phyloP scores from a whole-genome alignment of 2,797 vertebrate species.

The Lutjanus argentimaculatus region DNA sequence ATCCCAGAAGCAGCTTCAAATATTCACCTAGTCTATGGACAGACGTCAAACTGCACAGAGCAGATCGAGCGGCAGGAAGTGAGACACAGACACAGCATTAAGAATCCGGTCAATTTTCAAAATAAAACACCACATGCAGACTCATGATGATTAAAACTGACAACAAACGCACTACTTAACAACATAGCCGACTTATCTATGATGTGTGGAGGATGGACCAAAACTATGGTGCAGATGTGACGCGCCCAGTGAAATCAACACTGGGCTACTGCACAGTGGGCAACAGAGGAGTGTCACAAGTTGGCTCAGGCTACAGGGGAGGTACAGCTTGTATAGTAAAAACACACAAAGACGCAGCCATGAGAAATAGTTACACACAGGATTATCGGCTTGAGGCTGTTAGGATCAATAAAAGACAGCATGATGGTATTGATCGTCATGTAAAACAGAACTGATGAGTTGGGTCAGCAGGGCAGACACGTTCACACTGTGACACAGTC shows the following conservation, averaged over 20 bases:
- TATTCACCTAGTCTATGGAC: too few species aligned
- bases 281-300: neutral
- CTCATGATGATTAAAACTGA: too few species aligned
- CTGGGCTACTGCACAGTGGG: neutral
- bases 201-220: too few species aligned
- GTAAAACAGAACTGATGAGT: conserved; percentile 24
- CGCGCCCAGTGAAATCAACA: neutral
- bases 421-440: conserved; percentile 3
- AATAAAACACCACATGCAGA: too few species aligned
- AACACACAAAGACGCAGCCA: neutral
- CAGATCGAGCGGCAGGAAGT: too few species aligned
- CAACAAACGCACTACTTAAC: too few species aligned
- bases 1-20: too few species aligned
- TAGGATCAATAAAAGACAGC: conserved; percentile 18
- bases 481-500: conserved; percentile 2
- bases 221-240: too few species aligned
- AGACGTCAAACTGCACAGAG: too few species aligned
- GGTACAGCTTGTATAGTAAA: neutral
- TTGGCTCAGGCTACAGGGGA: neutral
- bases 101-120: too few species aligned
- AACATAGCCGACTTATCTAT: too few species aligned
- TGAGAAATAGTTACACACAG: neutral
- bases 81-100: too few species aligned
- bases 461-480: conserved; percentile 9
- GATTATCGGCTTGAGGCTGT: neutral